Evolutionary conservation across 2,888 invertebrate genomes (phyloP).

Genomic region (Drosophila silvestris): DNA sequence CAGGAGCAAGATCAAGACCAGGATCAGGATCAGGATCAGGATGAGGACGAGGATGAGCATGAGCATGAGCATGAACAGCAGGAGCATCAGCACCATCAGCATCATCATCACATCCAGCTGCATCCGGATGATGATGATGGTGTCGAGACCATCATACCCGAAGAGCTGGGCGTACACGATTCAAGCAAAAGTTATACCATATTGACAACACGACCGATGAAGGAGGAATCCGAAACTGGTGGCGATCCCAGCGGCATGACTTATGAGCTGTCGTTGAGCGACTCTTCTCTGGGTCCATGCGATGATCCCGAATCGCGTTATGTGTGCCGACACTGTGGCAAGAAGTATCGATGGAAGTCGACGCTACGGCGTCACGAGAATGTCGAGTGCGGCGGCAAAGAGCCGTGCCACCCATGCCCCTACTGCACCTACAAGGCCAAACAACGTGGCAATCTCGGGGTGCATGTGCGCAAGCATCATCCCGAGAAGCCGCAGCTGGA

Average conservation of each 20-base stretch:
- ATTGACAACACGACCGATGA: constrained; percentile 84
- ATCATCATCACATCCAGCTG: constrained; percentile 74
- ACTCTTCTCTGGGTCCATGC: constrained; percentile 83
- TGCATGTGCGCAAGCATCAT: constrained; percentile 93
- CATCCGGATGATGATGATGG: constrained; percentile 71
- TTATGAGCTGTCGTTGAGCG: constrained; percentile 84
- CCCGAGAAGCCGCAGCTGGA: constrained; percentile 85
- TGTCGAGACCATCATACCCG: constrained; percentile 79
- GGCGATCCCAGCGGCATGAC: constrained; percentile 81
- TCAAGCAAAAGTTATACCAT: constrained; percentile 85
- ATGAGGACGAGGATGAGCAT: constrained; percentile 57
- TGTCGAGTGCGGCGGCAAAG: constrained; percentile 94
- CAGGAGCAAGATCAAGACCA: constrained; percentile 73
- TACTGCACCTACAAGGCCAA: constrained; percentile 92
- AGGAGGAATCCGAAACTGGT: constrained; percentile 79
- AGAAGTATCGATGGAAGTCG: constrained; percentile 94
- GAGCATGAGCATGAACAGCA: constrained; percentile 61
- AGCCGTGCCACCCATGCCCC: constrained; percentile 92
- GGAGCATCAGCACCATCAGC: constrained; percentile 75
- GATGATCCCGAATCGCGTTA: constrained; percentile 88
- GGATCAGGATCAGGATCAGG: constrained; percentile 48
- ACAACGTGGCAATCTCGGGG: constrained; percentile 92
- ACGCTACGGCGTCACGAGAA: constrained; percentile 93
- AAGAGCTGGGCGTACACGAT: constrained; percentile 79
- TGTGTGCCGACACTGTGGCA: constrained; percentile 93